These are phyloP conservation scores for Herpetotheres cachinnans DNA, from an alignment of 2,113 vertebrate genomes.

Conservation along the genomic window DNA sequence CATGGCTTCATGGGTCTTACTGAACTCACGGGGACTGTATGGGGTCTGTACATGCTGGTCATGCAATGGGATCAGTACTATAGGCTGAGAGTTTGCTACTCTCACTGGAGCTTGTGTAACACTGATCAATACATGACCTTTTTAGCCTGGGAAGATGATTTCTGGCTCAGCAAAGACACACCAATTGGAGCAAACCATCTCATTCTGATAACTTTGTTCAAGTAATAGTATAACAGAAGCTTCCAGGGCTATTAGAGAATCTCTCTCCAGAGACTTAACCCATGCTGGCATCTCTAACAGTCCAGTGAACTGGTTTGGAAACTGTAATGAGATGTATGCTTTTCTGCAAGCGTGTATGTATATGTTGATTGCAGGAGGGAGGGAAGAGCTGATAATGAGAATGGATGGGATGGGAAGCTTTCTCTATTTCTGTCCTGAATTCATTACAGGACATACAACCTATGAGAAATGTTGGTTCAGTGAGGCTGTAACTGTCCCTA, in stretches of 20 bases:
- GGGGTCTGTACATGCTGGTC: accelerated
- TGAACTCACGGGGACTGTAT: accelerated
- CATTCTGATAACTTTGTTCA: slow-evolving; percentile 19
- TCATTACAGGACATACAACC: neutral
- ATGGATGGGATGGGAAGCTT: neutral
- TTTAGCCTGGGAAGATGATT: neutral
- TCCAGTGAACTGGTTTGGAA: neutral
- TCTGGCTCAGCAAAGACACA: neutral
- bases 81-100: neutral
- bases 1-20: neutral
- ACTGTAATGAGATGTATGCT: neutral
- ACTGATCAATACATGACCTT: neutral
- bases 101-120: neutral
- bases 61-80: accelerated
- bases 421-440: neutral
- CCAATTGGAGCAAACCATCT: neutral
- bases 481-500: neutral
- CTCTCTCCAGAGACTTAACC: neutral
- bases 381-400: neutral
- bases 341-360: accelerated
- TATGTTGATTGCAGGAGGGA: neutral
- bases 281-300: neutral
- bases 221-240: neutral
- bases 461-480: neutral
- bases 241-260: neutral